These are phyloP conservation scores for Podotricha telesiphe DNA, from an alignment of 2,888 invertebrate species.

Conservation along the genomic window DNA sequence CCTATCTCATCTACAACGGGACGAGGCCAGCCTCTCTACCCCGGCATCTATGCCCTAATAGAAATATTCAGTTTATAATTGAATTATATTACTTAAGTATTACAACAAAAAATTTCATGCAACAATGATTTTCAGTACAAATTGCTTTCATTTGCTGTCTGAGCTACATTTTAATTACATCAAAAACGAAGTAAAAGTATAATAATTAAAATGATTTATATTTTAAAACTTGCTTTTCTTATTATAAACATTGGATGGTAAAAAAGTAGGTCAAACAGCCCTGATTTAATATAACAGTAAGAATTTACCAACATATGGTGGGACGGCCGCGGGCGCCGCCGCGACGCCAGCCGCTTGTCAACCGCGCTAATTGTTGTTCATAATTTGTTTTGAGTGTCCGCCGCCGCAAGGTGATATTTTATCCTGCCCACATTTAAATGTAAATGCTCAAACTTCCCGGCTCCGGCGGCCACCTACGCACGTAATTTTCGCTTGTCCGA, in stretches of 20 bases:
- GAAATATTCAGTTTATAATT: slow-evolving; percentile 11
- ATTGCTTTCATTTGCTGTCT: neutral
- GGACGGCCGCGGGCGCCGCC: neutral
- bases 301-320: slow-evolving; percentile 6
- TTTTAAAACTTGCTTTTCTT: neutral
- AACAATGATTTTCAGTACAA: neutral
- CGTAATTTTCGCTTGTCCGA: slow-evolving; percentile 72
- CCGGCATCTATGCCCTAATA: neutral
- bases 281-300: slow-evolving; percentile 2
- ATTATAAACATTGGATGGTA: too few relatives aligned
- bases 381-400: slow-evolving; percentile 64
- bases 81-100: slow-evolving; percentile 9
- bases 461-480: slow-evolving; percentile 67
- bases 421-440: slow-evolving; percentile 75
- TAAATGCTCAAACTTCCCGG: slow-evolving; percentile 71
- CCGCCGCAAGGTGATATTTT: slow-evolving; percentile 70
- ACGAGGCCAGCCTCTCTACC: neutral
- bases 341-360: slow-evolving; percentile 42
- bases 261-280: slow-evolving; percentile 15
- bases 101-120: neutral
- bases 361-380: slow-evolving; percentile 73
- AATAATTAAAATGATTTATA: slow-evolving; percentile 9
- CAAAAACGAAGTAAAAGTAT: neutral
- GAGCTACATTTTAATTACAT: slow-evolving; percentile 8
- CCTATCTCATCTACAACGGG: slow-evolving; percentile 36